phyloP scores from a whole-genome alignment of 2,113 vertebrate species.

The Myrmophylax atrothorax region DNA sequence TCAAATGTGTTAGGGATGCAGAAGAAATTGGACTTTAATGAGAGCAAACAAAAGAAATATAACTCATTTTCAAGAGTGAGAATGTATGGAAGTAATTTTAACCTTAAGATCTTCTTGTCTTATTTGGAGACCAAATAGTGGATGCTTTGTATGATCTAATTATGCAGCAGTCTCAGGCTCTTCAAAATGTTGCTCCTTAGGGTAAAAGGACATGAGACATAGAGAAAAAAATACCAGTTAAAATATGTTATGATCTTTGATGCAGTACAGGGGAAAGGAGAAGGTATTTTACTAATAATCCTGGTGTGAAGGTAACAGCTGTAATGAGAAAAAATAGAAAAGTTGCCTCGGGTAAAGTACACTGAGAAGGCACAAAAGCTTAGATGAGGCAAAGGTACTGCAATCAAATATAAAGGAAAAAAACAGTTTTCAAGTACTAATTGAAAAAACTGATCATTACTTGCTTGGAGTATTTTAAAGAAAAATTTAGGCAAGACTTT shows the following conservation, averaged over 20 bases:
- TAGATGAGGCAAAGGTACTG: neutral
- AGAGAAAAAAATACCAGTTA: neutral
- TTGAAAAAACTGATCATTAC: neutral
- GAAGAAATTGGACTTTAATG: neutral
- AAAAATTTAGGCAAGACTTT: neutral
- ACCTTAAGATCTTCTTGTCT: neutral
- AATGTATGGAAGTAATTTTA: neutral
- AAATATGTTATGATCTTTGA: neutral
- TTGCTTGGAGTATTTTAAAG: neutral
- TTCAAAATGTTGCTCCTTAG: neutral
- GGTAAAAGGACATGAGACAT: neutral
- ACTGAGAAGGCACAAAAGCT: neutral
- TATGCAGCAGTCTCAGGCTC: neutral
- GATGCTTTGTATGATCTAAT: conserved; percentile 17
- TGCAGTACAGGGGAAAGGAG: neutral
- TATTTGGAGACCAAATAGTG: neutral
- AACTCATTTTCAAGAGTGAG: neutral
- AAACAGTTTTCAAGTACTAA: neutral
- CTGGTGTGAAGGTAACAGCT: neutral
- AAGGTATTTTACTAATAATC: neutral
- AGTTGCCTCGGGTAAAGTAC: neutral
- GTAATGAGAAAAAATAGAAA: neutral
- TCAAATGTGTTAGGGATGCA: neutral
- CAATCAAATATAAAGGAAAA: neutral
- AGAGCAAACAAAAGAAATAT: neutral